Evolutionary conservation across 2,113 vertebrate species (phyloP).

Genomic region (Phalacrocorax pelagicus): DNA sequence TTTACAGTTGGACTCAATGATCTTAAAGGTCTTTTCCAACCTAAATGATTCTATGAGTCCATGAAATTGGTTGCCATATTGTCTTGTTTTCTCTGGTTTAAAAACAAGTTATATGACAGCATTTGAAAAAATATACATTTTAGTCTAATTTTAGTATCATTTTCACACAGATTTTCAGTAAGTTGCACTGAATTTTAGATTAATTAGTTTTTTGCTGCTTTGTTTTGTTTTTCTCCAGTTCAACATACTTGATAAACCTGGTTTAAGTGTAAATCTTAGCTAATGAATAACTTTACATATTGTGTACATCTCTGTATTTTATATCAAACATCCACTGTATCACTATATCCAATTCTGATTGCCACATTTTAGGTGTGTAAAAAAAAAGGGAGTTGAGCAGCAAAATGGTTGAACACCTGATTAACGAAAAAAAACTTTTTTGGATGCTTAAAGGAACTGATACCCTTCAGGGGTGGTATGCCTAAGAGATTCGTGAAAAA

Average conservation of each 20-base stretch:
- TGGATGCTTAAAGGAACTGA: neutral
- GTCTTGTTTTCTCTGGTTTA: neutral
- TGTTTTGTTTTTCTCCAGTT: neutral
- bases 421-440: neutral
- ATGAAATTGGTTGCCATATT: neutral
- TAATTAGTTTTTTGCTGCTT: neutral
- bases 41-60: neutral
- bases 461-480: neutral
- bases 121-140: neutral
- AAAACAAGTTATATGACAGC: neutral
- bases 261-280: neutral
- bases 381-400: neutral
- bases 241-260: neutral
- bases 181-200: neutral
- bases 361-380: neutral
- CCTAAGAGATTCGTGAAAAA: neutral
- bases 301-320: neutral
- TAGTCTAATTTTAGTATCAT: neutral
- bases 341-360: neutral
- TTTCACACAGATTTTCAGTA: neutral
- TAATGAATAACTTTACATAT: neutral
- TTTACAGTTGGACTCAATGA: fast-evolving
- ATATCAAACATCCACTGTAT: neutral
- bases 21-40: neutral
- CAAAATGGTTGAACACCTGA: neutral